Conservation (phyloP, 2,113 vertebrate species). For the Zosterops pallidus region DNA sequence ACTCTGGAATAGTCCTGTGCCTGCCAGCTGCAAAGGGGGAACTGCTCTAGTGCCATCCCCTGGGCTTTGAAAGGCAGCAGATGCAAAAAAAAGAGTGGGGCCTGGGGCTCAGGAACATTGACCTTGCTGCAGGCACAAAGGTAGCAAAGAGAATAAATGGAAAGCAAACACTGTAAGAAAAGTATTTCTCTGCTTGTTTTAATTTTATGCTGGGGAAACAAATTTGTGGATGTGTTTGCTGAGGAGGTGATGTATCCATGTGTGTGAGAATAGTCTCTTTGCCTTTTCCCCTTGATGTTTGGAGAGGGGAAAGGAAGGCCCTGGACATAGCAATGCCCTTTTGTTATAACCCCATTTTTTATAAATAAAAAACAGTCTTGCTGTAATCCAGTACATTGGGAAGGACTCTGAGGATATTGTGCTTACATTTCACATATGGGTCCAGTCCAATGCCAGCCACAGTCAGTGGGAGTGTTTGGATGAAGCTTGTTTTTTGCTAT, state of each 20-base stretch:
- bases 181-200: constrained; percentile 9
- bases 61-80: background rate
- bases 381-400: background rate
- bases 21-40: background rate
- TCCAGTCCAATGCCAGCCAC: background rate
- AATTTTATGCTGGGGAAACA: background rate
- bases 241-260: background rate
- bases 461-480: background rate
- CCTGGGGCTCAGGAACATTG: background rate
- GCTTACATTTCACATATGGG: background rate
- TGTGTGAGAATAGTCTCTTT: background rate
- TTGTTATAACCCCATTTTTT: background rate
- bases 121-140: background rate
- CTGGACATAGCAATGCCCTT: background rate
- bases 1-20: background rate
- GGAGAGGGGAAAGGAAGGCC: background rate
- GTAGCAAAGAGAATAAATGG: constrained; percentile 46
- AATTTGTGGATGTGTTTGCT: background rate
- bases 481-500: background rate
- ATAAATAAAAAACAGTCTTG: background rate
- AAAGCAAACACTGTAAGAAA: background rate
- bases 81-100: background rate
- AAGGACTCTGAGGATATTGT: background rate
- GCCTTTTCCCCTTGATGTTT: background rate
- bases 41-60: background rate